These are phyloP conservation scores for Rhyzopertha dominica DNA, from an alignment of 1,140 invertebrate genomes.

Conservation along the genomic window DNA sequence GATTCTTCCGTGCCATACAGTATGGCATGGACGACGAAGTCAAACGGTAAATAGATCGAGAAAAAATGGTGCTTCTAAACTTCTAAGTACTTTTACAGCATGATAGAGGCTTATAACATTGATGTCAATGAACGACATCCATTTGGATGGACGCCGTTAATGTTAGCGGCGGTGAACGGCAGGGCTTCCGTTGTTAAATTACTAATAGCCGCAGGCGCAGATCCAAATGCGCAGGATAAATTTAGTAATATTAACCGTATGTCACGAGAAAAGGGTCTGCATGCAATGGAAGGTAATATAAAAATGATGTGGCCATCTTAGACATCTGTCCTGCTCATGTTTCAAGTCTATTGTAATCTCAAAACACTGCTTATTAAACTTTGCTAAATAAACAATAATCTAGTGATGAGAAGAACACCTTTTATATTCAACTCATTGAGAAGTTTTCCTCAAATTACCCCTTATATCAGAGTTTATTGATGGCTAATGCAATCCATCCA, in stretches of 20 bases:
- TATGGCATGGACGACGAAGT: conserved; percentile 59
- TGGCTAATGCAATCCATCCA: too few species aligned
- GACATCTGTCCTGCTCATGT: too few species aligned
- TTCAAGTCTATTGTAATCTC: too few species aligned
- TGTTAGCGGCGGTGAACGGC: conserved; percentile 77
- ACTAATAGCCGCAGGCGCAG: conserved; percentile 70
- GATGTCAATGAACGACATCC: conserved; percentile 62
- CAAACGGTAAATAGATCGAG: conserved; percentile 47
- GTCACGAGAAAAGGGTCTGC: conserved; percentile 44
- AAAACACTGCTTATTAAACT: too few species aligned
- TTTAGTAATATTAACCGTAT: conserved; percentile 68
- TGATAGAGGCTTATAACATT: conserved; percentile 43
- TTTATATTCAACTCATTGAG: too few species aligned
- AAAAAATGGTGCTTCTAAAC: conserved; percentile 3
- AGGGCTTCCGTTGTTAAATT: conserved; percentile 59
- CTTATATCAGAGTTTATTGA: too few species aligned
- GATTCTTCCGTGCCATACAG: conserved; percentile 59
- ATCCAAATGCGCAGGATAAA: conserved; percentile 74
- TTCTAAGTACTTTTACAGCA: conserved; percentile 23
- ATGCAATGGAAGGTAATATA: conserved; percentile 41
- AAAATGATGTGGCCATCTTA: too few species aligned
- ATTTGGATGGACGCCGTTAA: conserved; percentile 82
- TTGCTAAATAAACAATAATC: too few species aligned
- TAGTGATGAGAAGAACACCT: too few species aligned
- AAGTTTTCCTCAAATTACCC: too few species aligned